Base-by-base conservation (phyloP, 2,113 vertebrate genomes). In the Rhea americana region DNA sequence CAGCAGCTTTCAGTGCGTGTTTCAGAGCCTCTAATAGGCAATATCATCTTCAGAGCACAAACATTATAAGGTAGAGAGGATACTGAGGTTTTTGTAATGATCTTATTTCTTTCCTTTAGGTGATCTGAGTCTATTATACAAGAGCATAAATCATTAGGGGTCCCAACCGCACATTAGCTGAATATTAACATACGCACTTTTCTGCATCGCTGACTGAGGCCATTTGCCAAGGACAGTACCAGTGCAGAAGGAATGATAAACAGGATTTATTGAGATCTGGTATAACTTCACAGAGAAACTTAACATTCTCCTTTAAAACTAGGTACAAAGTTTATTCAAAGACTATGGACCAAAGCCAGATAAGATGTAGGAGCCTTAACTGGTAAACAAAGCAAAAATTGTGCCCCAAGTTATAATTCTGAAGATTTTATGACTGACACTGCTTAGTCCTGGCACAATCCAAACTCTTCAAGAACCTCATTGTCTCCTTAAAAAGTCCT, bases 31-130 rank as follows among this genome's bases (percentile, higher is more conserved):
- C 32, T 93, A 76, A 87, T 2, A 71, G 58, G 9, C 32, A 91
- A 91, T 92, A 81, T 39, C 75, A 28, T 78, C 83, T 86, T 85
- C 0, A 3, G 43, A 88, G 50, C 45, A 91, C 68, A 81, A 72
- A 5, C 8, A 25, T 67, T 80, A 8, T 18, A 90, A 62, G n/a
- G 56, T 2, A 3, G 28, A 16, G 50, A 93, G 48, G 92, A 81
- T 82, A 56, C 37, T 45, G 74, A 83, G n/a, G 7, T 12, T 77
- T 70, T 78, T 56, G 15, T 72, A 75, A 92, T 63, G 55, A 71
- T 83, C 41, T 77, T 68, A 7, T 74, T 82, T 61, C 72, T 77
- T 93, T 92, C 35, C 74, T 96, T 94, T 74, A 59, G n/a, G 53
- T 82, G 61, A 62, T 89, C 30, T 82, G 66, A 62, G 73, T 79